Evolutionary conservation across 2,113 vertebrate species (phyloP).

Genomic region (Vireo altiloquus): DNA sequence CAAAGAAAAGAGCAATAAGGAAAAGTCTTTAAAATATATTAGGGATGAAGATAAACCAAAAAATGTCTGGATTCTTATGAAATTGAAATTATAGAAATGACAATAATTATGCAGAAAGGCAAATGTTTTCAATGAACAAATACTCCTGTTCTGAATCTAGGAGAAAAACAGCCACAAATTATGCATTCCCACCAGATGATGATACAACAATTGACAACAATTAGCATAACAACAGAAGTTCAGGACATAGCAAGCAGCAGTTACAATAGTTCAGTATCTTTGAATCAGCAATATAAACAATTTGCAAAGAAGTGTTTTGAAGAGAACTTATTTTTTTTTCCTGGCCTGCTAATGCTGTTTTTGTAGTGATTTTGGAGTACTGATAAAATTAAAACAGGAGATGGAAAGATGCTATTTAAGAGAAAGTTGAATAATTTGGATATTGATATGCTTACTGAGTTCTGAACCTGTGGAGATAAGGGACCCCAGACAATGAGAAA

Average conservation of each 20-base stretch:
- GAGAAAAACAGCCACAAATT: conserved; percentile 2
- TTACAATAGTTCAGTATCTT: neutral
- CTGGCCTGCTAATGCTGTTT: neutral
- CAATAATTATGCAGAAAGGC: conserved; percentile 21
- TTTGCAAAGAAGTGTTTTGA: neutral
- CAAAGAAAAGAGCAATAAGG: neutral
- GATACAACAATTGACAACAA: conserved; percentile 4
- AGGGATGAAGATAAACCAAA: neutral
- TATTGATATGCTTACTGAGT: neutral
- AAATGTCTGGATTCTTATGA: neutral
- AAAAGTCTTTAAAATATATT: conserved; percentile 3
- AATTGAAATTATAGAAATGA: conserved; percentile 27
- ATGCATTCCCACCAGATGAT: neutral
- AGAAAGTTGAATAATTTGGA: neutral
- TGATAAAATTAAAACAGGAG: neutral
- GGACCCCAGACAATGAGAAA: neutral
- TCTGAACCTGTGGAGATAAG: conserved; percentile 4
- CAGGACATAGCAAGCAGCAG: neutral
- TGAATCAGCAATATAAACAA: neutral
- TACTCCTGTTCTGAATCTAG: conserved; percentile 3
- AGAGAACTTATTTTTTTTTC: neutral
- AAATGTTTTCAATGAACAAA: conserved; percentile 39
- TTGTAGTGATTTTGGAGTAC: neutral
- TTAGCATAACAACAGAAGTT: conserved; percentile 11
- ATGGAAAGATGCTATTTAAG: neutral